Percentiles rank a stretch among this genome's conserved stretches.
These are phyloP conservation scores for Rhinichthys klamathensis DNA, from an alignment of 2,113 vertebrate species.

Conservation along the genomic window DNA sequence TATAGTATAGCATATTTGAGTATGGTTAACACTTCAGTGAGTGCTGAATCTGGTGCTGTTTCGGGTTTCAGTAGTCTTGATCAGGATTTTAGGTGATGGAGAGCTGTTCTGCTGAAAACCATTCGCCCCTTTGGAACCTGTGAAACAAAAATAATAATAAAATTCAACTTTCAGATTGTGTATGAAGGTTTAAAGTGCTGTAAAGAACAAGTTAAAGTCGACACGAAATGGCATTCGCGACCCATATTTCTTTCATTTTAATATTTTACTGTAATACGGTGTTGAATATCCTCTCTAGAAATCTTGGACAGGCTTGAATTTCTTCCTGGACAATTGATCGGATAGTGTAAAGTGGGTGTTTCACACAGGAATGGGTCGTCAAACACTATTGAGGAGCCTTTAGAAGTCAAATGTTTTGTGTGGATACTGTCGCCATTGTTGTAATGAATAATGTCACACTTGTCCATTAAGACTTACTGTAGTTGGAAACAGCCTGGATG, in stretches of 20 bases:
- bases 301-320: not conserved
- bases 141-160: not conserved
- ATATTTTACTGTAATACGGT: not conserved
- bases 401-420: slow-evolving; percentile 6
- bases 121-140: slow-evolving; percentile 69
- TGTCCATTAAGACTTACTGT: slow-evolving; percentile 68
- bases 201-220: not conserved
- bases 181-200: not conserved
- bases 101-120: slow-evolving; percentile 67
- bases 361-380: not conserved
- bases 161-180: not conserved
- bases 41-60: slow-evolving; percentile 71
- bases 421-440: not conserved
- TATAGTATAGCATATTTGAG: not conserved
- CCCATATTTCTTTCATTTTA: not conserved
- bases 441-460: not conserved
- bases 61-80: slow-evolving; percentile 76
- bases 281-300: not conserved
- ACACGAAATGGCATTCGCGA: not conserved
- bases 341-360: not conserved
- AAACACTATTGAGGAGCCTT: not conserved
- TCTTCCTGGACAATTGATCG: not conserved
- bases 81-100: slow-evolving; percentile 72
- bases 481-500: slow-evolving; percentile 72
- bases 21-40: slow-evolving; percentile 55